Base-by-base conservation (phyloP, 2,888 invertebrate genomes). In the Morpho helenor region DNA sequence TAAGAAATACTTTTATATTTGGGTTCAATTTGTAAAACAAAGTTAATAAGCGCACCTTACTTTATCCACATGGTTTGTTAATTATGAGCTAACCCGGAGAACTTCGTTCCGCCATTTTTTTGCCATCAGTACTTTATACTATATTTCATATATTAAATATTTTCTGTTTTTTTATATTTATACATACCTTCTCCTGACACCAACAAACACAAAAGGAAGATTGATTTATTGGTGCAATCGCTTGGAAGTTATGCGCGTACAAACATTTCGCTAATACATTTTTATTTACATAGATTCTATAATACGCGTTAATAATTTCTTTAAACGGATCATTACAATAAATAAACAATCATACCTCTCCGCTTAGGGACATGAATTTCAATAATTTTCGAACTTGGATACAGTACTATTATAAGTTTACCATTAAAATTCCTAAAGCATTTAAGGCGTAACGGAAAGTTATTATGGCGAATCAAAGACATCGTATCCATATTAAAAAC, bases 391-490 rank as follows among this genome's bases (percentile, higher is more conserved):
- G 48, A 58, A 53, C 57, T 46, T 49, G 49, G 42, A 45, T 49
- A 47, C 42, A 43, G 16, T 54, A 57, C 48, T 47, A 40, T 49
- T 39, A 8, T 52, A 50, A 53, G 55, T 55, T 44, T 10, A 10
- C 40, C 31, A 46, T 53, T 59, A 55, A 56, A 53, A 58, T 58
- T 53, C 53, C 44, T 54, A 39, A 10, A 53, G 44, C 54, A 10
- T 56, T 61, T 63, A 63, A 56, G 61, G 58, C 47, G 42, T 61
- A 9, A 45, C 53, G 63, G 61, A 63, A 61, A 61, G 56, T 53
- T 47, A 61, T 56, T 61, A 61, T 60, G 52, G 58, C 48, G 39
- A 46, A 47, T 41, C 44, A 50, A 42, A 53, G 51, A 31, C 52
- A 55, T 46, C 23, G 3, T 49, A 40, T 23, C 57, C 60, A 52